These are phyloP conservation scores for Ericerus pela DNA, from an alignment of 1,140 invertebrate species.

Conservation along the genomic window DNA sequence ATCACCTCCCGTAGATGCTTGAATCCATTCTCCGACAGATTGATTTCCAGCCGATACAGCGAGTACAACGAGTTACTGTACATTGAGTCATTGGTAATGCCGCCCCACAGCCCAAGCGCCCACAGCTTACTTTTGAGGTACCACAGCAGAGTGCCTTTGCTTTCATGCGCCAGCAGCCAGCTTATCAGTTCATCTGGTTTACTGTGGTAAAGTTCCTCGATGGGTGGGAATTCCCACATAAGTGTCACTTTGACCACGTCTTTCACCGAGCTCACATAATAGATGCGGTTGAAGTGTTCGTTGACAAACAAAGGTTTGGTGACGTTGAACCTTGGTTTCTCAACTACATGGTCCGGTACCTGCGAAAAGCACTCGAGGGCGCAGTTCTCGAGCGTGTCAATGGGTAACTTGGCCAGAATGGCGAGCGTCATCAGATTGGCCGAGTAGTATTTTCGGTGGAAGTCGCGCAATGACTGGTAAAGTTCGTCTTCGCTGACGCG, in stretches of 20 bases:
- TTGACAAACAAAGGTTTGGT: slow-evolving; percentile 38
- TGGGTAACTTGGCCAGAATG: slow-evolving; percentile 58
- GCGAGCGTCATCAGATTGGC: slow-evolving; percentile 77
- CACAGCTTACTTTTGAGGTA: slow-evolving; percentile 69
- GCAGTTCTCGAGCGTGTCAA: slow-evolving; percentile 55
- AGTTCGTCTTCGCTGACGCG: slow-evolving; percentile 49
- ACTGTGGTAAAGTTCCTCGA: slow-evolving; percentile 50
- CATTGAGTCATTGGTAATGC: slow-evolving; percentile 55
- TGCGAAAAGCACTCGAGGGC: slow-evolving; percentile 45
- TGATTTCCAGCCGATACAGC: slow-evolving; percentile 56
- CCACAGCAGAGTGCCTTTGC: slow-evolving; percentile 67
- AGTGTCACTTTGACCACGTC: slow-evolving; percentile 55
- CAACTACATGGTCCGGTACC: slow-evolving; percentile 45
- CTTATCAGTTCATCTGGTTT: slow-evolving; percentile 67
- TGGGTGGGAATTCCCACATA: slow-evolving; percentile 60
- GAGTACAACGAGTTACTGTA: slow-evolving; percentile 32
- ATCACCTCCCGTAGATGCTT: slow-evolving; percentile 52
- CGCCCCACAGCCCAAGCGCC: slow-evolving; percentile 62
- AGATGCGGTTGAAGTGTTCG: slow-evolving; percentile 49
- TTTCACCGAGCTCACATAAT: slow-evolving; percentile 64
- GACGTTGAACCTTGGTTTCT: slow-evolving; percentile 41
- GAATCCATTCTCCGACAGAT: slow-evolving; percentile 64
- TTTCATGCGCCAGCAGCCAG: slow-evolving; percentile 75
- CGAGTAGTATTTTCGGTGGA: slow-evolving; percentile 67
- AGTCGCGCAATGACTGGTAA: slow-evolving; percentile 53